Percentiles rank a stretch among this genome's conserved stretches.
Conservation (phyloP, 2,888 invertebrate species). For the Blastobasis lacticolella region DNA sequence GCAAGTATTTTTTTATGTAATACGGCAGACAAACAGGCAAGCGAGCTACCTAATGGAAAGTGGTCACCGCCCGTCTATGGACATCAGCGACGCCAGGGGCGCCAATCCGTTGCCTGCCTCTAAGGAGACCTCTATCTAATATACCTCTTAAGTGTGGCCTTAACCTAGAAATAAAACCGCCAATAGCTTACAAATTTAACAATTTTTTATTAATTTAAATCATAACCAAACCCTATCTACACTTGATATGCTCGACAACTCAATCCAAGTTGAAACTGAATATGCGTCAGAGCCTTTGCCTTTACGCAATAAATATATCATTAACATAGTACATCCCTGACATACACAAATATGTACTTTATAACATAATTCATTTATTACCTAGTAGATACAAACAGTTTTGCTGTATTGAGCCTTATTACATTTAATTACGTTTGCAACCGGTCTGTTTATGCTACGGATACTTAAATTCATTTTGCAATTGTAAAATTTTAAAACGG, state of each 20-base stretch:
- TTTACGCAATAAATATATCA: slow-evolving; percentile 7
- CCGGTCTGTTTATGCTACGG: neutral
- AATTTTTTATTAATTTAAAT: slow-evolving; percentile 58
- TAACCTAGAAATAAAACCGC: too few relatives aligned
- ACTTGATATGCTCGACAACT: slow-evolving; percentile 60
- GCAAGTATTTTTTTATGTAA: too few relatives aligned
- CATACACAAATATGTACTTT: slow-evolving; percentile 9
- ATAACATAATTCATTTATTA: slow-evolving; percentile 30
- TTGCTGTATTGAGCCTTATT: slow-evolving; percentile 33
- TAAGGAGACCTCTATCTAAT: too few relatives aligned
- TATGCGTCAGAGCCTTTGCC: slow-evolving; percentile 2
- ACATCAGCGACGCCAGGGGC: too few relatives aligned
- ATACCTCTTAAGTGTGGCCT: too few relatives aligned
- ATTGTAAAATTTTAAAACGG: too few relatives aligned
- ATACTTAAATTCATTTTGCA: too few relatives aligned
- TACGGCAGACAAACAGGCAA: too few relatives aligned
- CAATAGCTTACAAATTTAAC: slow-evolving; percentile 56
- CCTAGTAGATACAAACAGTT: slow-evolving; percentile 24
- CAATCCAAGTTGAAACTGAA: slow-evolving; percentile 25
- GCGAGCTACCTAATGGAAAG: too few relatives aligned
- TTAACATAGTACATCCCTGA: slow-evolving; percentile 2
- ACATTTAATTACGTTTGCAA: neutral
- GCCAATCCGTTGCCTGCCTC: too few relatives aligned
- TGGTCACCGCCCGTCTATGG: too few relatives aligned
- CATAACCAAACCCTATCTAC: slow-evolving; percentile 67